A percentile compares a stretch with the other conserved stretches of the same genome.
Evolutionary conservation across 2,113 vertebrate genomes (phyloP).

Genomic region (Leiothrix lutea): DNA sequence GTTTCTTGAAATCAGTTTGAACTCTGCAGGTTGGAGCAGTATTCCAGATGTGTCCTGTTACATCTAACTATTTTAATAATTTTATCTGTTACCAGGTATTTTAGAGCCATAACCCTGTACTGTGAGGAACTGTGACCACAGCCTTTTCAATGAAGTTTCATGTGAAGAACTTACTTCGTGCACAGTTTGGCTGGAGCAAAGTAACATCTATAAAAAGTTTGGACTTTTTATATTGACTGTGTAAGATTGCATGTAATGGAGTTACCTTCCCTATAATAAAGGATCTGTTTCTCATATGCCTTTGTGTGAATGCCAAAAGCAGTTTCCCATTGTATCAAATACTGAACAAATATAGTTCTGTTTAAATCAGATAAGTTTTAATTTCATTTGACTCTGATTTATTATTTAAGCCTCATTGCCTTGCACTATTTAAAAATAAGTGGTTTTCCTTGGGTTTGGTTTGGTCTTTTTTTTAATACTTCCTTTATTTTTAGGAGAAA

Average conservation of each 20-base stretch:
- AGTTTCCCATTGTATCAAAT: neutral
- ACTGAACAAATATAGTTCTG: neutral
- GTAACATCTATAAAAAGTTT: neutral
- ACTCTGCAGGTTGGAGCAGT: neutral
- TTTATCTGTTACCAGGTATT: neutral
- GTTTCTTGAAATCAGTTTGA: neutral
- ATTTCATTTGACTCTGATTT: neutral
- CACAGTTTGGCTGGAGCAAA: neutral
- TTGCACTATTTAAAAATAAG: neutral
- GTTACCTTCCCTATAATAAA: neutral
- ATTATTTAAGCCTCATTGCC: neutral
- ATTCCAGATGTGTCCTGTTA: neutral
- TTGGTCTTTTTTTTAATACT: neutral
- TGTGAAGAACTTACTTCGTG: neutral
- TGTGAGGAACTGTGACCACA: neutral
- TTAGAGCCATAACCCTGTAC: neutral
- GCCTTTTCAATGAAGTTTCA: constrained; percentile 12
- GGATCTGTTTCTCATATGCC: neutral
- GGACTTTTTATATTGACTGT: neutral
- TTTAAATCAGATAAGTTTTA: neutral
- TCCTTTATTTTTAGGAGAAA: neutral
- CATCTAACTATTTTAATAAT: neutral
- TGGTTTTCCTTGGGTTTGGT: neutral
- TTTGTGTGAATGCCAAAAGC: neutral
- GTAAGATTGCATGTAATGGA: neutral